Conservation (phyloP, 2,113 vertebrate genomes). For the Calyptomena viridis region DNA sequence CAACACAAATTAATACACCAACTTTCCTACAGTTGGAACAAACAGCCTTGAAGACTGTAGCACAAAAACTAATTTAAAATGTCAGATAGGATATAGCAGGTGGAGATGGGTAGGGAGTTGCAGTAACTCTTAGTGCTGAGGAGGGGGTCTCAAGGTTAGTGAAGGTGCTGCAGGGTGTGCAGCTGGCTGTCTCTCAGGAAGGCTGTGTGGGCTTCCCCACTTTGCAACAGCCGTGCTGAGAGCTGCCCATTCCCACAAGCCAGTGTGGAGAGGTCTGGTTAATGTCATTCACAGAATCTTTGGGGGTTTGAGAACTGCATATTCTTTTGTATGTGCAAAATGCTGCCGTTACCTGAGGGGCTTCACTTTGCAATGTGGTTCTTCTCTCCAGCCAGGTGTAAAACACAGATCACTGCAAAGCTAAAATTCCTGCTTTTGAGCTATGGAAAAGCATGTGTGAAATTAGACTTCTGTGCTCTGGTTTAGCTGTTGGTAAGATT, state of each 20-base stretch:
- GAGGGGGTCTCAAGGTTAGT: neutral
- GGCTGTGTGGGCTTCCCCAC: neutral
- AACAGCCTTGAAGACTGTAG: neutral
- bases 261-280: neutral
- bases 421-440: neutral
- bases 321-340: neutral
- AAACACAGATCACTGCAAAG: neutral
- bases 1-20: neutral
- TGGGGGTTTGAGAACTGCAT: neutral
- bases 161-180: neutral
- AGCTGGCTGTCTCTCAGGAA: neutral
- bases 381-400: neutral
- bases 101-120: neutral
- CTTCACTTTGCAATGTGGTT: neutral
- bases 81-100: neutral
- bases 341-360: neutral
- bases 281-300: fast-evolving
- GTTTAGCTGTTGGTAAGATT: neutral
- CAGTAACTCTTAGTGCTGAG: neutral
- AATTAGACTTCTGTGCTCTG: neutral
- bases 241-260: neutral
- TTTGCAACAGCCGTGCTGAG: fast-evolving
- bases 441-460: fast-evolving
- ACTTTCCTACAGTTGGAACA: neutral
- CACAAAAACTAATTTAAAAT: neutral